Percentiles rank a stretch among this genome's conserved stretches.
Conservation (phyloP, 1,140 invertebrate genomes). For the Dinothrombium tinctorium region DNA sequence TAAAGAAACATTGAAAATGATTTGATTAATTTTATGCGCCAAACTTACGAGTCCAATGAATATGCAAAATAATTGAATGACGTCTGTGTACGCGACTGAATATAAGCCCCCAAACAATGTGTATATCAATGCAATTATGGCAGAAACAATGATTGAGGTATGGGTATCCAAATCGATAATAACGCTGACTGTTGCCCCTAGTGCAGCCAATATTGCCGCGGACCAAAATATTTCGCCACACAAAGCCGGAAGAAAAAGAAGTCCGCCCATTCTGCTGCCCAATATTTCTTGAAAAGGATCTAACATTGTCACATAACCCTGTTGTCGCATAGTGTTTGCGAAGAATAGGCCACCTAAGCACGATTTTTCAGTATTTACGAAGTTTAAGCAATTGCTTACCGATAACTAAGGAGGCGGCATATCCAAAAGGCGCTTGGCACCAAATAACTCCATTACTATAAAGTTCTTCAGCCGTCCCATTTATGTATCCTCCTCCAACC, state of each 20-base stretch:
- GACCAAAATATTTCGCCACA: slow-evolving; percentile 96
- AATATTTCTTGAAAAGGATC: slow-evolving; percentile 90
- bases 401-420: slow-evolving; percentile 74
- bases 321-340: slow-evolving; percentile 84
- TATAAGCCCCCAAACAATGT: slow-evolving; percentile 92
- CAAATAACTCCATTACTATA: slow-evolving; percentile 73
- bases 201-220: slow-evolving; percentile 76
- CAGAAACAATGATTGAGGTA: slow-evolving; percentile 76
- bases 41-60: slow-evolving; percentile 85
- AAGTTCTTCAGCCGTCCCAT: slow-evolving; percentile 87
- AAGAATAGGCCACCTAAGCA: slow-evolving; percentile 62
- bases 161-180: slow-evolving; percentile 85
- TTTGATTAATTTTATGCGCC: slow-evolving; percentile 21
- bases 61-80: slow-evolving; percentile 94
- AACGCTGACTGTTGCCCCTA: slow-evolving; percentile 79
- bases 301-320: slow-evolving; percentile 95
- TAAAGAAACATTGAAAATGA: slow-evolving; percentile 25
- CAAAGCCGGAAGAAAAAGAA: slow-evolving; percentile 83
- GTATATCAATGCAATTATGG: slow-evolving; percentile 87
- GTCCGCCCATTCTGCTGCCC: slow-evolving; percentile 83
- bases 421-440: slow-evolving; percentile 94
- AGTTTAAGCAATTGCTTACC: slow-evolving; percentile 27
- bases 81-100: slow-evolving; percentile 94
- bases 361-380: slow-evolving; percentile 28
- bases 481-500: slow-evolving; percentile 97